A percentile compares a stretch with the other conserved stretches of the same genome.
Conservation (phyloP, 2,888 invertebrate species). For the Tubiluchus corallicola region DNA sequence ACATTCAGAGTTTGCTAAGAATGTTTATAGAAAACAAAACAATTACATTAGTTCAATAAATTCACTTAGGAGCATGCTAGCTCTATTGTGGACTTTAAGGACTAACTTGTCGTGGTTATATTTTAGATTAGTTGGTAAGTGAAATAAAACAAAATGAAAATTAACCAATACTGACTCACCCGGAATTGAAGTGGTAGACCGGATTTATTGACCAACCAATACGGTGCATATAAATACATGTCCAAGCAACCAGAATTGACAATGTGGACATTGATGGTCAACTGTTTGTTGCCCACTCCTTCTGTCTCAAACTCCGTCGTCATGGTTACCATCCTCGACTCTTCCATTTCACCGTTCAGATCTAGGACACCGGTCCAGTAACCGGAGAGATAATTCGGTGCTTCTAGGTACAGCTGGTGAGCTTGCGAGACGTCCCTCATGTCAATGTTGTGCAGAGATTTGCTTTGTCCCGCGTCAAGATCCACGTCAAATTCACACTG, state of each 20-base stretch:
- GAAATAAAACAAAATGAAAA: no score
- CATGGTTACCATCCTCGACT: conserved; percentile 41
- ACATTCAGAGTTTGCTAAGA: no score
- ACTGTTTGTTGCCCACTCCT: conserved; percentile 43
- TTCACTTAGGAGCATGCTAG: no score
- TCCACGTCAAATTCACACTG: conserved; percentile 1
- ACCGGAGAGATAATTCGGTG: conserved; percentile 42
- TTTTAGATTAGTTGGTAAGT: background rate
- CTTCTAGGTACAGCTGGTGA: conserved; percentile 12
- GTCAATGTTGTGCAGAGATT: background rate
- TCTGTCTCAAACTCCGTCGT: conserved; percentile 42
- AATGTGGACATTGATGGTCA: conserved; percentile 46
- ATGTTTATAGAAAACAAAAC: no score
- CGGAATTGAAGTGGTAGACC: conserved; percentile 39
- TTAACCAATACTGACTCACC: conserved; percentile 35
- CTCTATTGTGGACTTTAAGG: no score
- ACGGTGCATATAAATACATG: conserved; percentile 37
- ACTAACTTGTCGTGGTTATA: no score
- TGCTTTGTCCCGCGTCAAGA: background rate
- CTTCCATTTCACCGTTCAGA: conserved; percentile 41
- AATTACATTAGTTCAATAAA: no score
- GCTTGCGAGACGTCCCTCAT: background rate
- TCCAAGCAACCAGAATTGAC: conserved; percentile 41
- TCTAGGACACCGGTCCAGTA: conserved; percentile 52
- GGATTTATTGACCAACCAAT: conserved; percentile 29